A percentile compares a stretch with the other conserved stretches of the same genome.
phyloP scores from a whole-genome alignment of 2,113 vertebrate species.

The Nothobranchius furzeri region DNA sequence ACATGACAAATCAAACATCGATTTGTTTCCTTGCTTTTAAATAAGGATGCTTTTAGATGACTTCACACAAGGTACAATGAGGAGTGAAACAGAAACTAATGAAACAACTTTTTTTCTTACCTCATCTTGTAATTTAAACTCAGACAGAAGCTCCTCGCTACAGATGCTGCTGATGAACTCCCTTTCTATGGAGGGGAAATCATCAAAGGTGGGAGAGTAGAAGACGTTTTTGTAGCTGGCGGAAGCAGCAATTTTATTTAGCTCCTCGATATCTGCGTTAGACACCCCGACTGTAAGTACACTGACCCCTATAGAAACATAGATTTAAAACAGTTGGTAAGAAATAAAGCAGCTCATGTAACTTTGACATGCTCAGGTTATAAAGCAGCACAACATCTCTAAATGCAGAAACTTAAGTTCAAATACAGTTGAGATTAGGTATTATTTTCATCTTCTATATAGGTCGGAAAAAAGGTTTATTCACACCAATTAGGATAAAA shows the following conservation, averaged over 20 bases:
- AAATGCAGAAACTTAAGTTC: background rate
- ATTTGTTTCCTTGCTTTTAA: no score
- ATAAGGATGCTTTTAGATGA: no score
- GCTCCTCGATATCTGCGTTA: conserved; percentile 82
- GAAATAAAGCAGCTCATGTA: background rate
- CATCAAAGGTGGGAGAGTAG: conserved; percentile 81
- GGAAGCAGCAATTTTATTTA: conserved; percentile 79
- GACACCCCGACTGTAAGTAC: conserved; percentile 85
- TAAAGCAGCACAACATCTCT: background rate
- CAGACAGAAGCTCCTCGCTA: conserved; percentile 69
- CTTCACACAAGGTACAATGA: background rate
- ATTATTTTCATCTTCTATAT: no score
- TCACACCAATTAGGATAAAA: no score
- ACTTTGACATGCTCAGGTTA: no score
- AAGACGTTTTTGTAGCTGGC: conserved; percentile 83
- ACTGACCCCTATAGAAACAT: conserved; percentile 79
- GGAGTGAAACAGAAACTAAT: background rate
- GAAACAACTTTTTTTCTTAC: conserved; percentile 32
- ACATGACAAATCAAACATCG: no score
- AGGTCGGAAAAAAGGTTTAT: no score
- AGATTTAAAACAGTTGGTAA: background rate
- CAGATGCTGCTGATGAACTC: conserved; percentile 85
- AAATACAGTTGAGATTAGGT: background rate
- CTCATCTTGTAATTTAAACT: conserved; percentile 70
- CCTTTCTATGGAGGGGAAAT: conserved; percentile 82